phyloP scores from a whole-genome alignment of 2,797 vertebrate species.

The Sebastes iracundus region DNA sequence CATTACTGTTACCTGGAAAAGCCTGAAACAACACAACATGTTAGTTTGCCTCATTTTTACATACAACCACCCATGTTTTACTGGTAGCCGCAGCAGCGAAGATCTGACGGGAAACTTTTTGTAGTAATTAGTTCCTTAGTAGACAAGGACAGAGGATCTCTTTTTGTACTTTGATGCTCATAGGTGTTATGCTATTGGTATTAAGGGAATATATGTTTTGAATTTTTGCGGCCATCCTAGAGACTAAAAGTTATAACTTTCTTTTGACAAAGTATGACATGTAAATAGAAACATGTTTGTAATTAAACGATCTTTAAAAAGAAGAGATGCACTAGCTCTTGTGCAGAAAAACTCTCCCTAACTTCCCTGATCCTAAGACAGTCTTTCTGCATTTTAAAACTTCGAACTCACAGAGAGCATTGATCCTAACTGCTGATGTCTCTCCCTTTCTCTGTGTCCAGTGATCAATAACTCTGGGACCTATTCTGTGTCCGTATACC shows the following conservation, averaged over 20 bases:
- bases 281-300: not conserved
- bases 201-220: not conserved
- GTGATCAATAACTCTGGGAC: constrained; percentile 63
- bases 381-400: constrained; percentile 41
- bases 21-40: constrained; percentile 77
- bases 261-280: not conserved
- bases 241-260: not conserved
- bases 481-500: constrained; percentile 35
- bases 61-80: not conserved
- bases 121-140: not conserved
- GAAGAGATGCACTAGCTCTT: not conserved
- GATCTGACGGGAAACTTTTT: not conserved
- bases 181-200: too few species aligned
- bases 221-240: not conserved
- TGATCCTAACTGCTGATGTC: constrained; percentile 50
- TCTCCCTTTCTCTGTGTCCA: constrained; percentile 24
- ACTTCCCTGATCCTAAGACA: not conserved
- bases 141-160: not conserved
- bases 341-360: constrained; percentile 3
- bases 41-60: not conserved
- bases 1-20: constrained; percentile 91
- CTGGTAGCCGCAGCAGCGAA: not conserved
- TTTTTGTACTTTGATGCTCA: not conserved
- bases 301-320: not conserved
- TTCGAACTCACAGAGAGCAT: constrained; percentile 36